Evolutionary conservation across 2,797 vertebrate genomes (phyloP).

Genomic region (Thunnus albacares): DNA sequence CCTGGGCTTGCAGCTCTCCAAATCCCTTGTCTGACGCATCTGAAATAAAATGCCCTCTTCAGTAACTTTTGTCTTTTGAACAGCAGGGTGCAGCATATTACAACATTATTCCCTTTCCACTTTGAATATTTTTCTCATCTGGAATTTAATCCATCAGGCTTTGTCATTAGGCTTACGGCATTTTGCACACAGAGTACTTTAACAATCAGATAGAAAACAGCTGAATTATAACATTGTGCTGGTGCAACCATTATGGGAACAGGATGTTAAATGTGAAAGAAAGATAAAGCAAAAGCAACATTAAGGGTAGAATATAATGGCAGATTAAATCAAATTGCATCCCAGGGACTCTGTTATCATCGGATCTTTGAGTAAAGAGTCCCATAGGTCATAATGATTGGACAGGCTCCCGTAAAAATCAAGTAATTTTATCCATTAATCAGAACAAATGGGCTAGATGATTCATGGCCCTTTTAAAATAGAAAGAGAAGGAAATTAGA

Average conservation of each 20-base stretch:
- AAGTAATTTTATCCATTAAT: background rate
- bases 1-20: background rate
- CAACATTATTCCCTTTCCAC: background rate
- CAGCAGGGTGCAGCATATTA: conserved; percentile 71
- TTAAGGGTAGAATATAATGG: background rate
- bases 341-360: background rate
- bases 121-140: background rate
- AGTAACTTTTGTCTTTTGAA: conserved; percentile 27
- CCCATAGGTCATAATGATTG: background rate
- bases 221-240: background rate
- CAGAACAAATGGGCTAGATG: background rate
- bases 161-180: background rate
- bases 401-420: background rate
- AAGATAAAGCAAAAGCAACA: background rate
- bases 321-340: background rate
- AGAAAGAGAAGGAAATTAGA: background rate
- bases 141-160: background rate
- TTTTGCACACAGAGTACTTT: background rate
- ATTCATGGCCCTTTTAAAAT: background rate
- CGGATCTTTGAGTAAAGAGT: background rate
- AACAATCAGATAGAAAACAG: background rate
- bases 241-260: background rate
- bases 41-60: background rate
- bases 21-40: background rate
- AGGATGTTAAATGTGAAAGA: background rate